These are phyloP conservation scores for Halocynthia roretzi DNA, from an alignment of 23 tunicate species.

Conservation along the genomic window DNA sequence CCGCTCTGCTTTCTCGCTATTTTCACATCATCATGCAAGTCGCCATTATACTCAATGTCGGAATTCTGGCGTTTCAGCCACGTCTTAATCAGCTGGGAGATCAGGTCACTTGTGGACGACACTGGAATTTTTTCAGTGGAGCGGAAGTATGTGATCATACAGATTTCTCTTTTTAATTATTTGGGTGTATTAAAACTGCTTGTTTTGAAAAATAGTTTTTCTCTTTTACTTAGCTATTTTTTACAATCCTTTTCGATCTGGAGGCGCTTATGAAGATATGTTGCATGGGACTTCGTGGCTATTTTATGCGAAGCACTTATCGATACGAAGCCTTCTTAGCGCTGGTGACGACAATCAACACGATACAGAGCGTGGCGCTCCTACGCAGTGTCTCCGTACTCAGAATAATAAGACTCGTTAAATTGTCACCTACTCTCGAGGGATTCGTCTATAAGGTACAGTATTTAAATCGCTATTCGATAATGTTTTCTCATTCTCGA, in stretches of 20 bases:
- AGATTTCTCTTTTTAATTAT: background rate
- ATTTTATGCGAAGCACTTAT: conserved; percentile 55
- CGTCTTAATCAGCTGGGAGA: background rate
- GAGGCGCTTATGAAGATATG: conserved; percentile 78
- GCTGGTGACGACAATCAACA: conserved; percentile 70
- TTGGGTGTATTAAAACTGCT: background rate
- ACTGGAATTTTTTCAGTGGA: conserved; percentile 55
- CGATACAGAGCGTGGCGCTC: conserved; percentile 21
- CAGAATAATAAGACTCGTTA: conserved; percentile 68
- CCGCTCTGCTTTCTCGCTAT: conserved; percentile 38
- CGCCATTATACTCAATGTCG: conserved; percentile 62
- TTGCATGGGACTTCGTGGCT: conserved; percentile 51
- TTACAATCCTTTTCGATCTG: conserved; percentile 73
- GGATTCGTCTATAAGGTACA: conserved; percentile 69
- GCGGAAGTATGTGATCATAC: conserved; percentile 41
- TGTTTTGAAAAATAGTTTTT: background rate
- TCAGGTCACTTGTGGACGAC: background rate
- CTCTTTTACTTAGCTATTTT: conserved; percentile 48
- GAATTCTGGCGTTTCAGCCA: conserved; percentile 69
- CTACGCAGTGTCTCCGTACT: conserved; percentile 64
- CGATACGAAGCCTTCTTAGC: conserved; percentile 87
- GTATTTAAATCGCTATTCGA: background rate
- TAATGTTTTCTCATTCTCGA: background rate
- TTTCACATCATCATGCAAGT: conserved; percentile 76
- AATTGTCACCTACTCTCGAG: conserved; percentile 80